Evolutionary conservation across 1,140 invertebrate species (phyloP).

Genomic region (Cherax quadricarinatus): DNA sequence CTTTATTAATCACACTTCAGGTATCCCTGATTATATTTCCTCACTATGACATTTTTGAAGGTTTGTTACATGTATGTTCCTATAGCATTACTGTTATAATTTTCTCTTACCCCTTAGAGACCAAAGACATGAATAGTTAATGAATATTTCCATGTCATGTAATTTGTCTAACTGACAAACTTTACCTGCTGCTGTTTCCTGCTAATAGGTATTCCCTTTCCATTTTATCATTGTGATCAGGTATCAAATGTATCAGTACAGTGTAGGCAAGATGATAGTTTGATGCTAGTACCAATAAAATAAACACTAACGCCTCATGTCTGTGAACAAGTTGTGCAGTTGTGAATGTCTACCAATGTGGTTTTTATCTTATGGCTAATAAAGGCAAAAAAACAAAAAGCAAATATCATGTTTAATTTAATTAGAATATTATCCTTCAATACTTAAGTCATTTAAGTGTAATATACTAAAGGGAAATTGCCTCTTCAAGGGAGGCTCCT

Average conservation of each 20-base stretch:
- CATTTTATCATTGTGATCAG: conserved; percentile 69
- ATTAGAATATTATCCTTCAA: too few relatives aligned
- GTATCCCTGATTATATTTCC: conserved; percentile 60
- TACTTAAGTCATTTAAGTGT: too few relatives aligned
- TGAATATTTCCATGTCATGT: conserved; percentile 64
- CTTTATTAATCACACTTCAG: conserved; percentile 54
- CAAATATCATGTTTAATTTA: neutral
- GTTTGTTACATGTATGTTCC: conserved; percentile 69
- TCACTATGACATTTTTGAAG: conserved; percentile 58
- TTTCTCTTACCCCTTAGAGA: conserved; percentile 68
- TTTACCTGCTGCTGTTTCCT: conserved; percentile 66
- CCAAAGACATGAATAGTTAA: conserved; percentile 70
- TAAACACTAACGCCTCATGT: conserved; percentile 71
- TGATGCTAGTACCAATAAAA: conserved; percentile 69
- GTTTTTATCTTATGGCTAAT: conserved; percentile 72
- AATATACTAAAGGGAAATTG: too few relatives aligned
- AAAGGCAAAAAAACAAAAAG: conserved; percentile 64
- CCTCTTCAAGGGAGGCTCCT: too few relatives aligned
- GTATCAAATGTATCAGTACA: conserved; percentile 70
- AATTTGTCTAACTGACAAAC: conserved; percentile 53
- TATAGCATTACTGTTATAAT: conserved; percentile 67
- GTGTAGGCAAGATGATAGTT: conserved; percentile 68
- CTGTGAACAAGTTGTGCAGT: conserved; percentile 69
- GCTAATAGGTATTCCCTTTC: conserved; percentile 69
- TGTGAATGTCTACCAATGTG: conserved; percentile 71